Evolutionary conservation across 2,888 invertebrate genomes (phyloP).

Genomic region (Alloplasta piceator): DNA sequence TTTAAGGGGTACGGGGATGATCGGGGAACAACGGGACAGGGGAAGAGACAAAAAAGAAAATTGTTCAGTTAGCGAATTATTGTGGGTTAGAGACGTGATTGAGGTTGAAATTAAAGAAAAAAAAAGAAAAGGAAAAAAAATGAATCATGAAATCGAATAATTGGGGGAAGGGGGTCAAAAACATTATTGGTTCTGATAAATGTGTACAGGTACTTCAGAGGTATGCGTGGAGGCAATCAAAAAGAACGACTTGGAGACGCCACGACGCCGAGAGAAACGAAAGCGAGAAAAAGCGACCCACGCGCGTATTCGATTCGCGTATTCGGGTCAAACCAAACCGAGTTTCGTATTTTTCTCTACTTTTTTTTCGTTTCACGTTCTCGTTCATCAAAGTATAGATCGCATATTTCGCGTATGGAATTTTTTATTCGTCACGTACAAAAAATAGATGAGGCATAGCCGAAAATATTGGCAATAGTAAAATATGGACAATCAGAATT

Average conservation of each 20-base stretch:
- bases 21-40: constrained; percentile 15
- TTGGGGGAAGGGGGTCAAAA: not conserved
- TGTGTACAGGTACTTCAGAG: not conserved
- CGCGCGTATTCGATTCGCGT: constrained; percentile 60
- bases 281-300: constrained; percentile 48
- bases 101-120: not conserved
- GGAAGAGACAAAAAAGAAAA: constrained; percentile 22
- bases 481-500: not conserved
- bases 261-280: constrained; percentile 49
- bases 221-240: constrained; percentile 22
- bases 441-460: not conserved
- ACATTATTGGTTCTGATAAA: not conserved
- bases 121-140: not conserved
- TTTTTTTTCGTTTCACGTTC: not conserved
- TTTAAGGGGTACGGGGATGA: constrained; percentile 43
- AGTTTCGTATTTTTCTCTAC: constrained; percentile 46
- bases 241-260: constrained; percentile 11
- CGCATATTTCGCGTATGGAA: constrained; percentile 36
- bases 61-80: constrained; percentile 12
- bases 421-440: not conserved
- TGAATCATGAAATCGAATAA: constrained; percentile 19
- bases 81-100: constrained; percentile 22
- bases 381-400: not conserved
- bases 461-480: not conserved
- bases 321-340: constrained; percentile 63